Evolutionary conservation across 2,113 vertebrate genomes (phyloP).

Genomic region (Brachirus orientalis): DNA sequence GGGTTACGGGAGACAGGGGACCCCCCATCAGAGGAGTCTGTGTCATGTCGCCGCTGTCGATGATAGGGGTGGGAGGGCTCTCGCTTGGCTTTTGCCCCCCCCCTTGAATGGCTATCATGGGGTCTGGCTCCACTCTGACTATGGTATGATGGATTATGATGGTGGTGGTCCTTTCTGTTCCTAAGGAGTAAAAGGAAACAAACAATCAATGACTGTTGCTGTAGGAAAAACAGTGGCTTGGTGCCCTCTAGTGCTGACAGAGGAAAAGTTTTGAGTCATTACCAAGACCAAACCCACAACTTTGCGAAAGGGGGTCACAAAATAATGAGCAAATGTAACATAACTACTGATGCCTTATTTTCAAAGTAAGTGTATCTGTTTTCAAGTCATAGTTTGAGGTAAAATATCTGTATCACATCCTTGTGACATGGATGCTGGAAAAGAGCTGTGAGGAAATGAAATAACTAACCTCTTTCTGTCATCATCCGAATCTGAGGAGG

Average conservation of each 20-base stretch:
- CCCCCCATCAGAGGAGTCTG: conserved; percentile 68
- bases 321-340: neutral
- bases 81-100: conserved; percentile 69
- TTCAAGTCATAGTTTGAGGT: neutral
- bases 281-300: too few relatives aligned
- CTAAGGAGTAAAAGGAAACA: conserved; percentile 77
- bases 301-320: neutral
- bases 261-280: neutral
- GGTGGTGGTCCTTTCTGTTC: conserved; percentile 79
- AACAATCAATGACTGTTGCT: conserved; percentile 62
- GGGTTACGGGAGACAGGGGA: conserved; percentile 64
- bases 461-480: conserved; percentile 76
- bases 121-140: conserved; percentile 81
- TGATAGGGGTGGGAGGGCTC: conserved; percentile 57
- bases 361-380: neutral
- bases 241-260: conserved; percentile 71
- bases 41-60: conserved; percentile 67
- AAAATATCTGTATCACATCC: neutral
- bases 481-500: conserved; percentile 65
- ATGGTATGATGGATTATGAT: conserved; percentile 83
- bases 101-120: conserved; percentile 79
- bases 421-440: neutral
- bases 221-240: conserved; percentile 36
- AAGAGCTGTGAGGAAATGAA: neutral
- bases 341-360: neutral